Base-by-base conservation (phyloP, 2,797 vertebrate genomes). In the Gila robusta region DNA sequence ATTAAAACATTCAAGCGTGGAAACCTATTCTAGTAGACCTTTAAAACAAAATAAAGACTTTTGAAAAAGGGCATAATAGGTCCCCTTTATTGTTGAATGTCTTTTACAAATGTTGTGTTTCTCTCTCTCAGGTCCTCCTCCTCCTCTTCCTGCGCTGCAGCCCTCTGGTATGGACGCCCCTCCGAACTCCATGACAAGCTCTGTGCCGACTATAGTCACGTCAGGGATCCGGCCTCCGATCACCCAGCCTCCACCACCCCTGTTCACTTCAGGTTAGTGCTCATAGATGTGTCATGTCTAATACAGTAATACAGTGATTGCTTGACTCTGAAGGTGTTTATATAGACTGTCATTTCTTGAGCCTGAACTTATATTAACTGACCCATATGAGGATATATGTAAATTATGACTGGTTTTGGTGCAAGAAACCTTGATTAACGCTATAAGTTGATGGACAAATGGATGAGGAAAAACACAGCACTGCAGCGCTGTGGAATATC, bases 101-200 rank as follows among this genome's bases (percentile, higher is more conserved):
- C 10, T n/a, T 54, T 32, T 47, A 16, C 39, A 12, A 41, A 11
- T 83, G 6, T 19, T 32, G 26, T 2, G 54, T 41, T 54, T 41
- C 23, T 71, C 11, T 83, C 21, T 74, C 80, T 76, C 28, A 99
- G 98, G 98, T 91, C 98, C 98, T 82, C 98, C 98, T 82, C 98
- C 98, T 90, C 98, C 98, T 0, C 96, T 99, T 90, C 98, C 97
- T 89, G 97, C 97, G 19, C 89, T 99, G 72, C 98, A 98, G 89
- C 97, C 97, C 44, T 95, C 97, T 88, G 97, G 97, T 86, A 98
- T 99, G 97, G 98, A 98, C 89, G 97, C 95, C 54, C 98, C 98
- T 81, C 98, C 98, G 79, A 99, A 96, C 88, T 98, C 98, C 86
- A 97, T 98, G 86, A 97, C 98, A 89, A 98, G 97, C 93, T 96